Evolutionary conservation across 1,140 invertebrate genomes (phyloP).

Genomic region (Microplitis demolitor): DNA sequence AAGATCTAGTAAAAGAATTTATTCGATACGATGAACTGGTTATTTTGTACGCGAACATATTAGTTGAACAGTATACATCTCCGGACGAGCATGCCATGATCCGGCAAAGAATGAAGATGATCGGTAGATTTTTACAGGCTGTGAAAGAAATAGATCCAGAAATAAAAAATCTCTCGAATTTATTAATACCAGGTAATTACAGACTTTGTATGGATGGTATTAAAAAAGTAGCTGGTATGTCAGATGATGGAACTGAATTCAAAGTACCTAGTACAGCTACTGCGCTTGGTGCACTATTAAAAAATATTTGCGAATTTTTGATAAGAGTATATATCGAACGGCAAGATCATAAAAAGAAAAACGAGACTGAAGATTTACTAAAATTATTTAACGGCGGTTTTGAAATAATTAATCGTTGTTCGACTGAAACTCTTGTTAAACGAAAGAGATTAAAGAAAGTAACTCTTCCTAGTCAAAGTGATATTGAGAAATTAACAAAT

Average conservation of each 20-base stretch:
- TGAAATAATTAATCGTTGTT: constrained; percentile 1
- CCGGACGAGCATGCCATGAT: constrained; percentile 17
- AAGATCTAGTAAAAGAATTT: neutral
- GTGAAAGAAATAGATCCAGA: constrained; percentile 1
- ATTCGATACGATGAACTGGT: constrained; percentile 21
- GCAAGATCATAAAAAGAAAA: constrained; percentile 3
- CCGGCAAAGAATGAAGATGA: neutral
- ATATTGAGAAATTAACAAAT: neutral
- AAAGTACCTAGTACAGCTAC: neutral
- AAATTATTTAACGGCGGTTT: neutral
- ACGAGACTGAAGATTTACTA: neutral
- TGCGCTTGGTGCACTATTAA: neutral
- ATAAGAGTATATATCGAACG: neutral
- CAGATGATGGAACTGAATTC: neutral
- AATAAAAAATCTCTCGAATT: constrained; percentile 5
- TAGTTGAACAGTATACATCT: constrained; percentile 5
- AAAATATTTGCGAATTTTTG: neutral
- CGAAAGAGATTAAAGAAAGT: neutral
- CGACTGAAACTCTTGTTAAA: neutral
- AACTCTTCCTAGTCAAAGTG: neutral
- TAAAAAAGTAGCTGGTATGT: neutral
- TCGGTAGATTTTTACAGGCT: constrained; percentile 20
- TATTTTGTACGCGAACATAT: constrained; percentile 9
- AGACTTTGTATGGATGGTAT: neutral
- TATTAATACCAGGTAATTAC: constrained; percentile 8